Base-by-base conservation (phyloP, 2,113 vertebrate genomes). In the Eublepharis macularius region DNA sequence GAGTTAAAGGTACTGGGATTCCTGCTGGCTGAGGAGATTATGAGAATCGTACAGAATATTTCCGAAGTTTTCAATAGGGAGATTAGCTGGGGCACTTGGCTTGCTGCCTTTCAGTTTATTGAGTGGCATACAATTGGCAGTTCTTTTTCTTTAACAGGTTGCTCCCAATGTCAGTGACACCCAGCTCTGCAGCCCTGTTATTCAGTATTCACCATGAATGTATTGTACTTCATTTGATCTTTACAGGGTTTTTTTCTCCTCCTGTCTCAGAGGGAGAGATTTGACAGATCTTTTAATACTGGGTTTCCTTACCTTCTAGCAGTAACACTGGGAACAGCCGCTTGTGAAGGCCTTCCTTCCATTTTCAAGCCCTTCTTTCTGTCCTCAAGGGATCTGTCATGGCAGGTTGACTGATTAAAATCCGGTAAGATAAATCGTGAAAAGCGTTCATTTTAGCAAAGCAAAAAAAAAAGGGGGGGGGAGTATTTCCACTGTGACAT, bases 51-150 rank as follows among this genome's bases (percentile, higher is more conserved):
- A 78, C 19, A 73, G 49, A 84, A 90, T 54, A 91, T 75, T 91
- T 90, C 9, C 16, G 47, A 87, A 83, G 32, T 66, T 60, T 92
- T 80, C 84, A 73, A 86, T 32, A 84, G 45, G 84, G 63, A 86
- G 73, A 91, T 83, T 75, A 90, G 45, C 36, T 36, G 16, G 78
- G 51, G 26, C 51, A 82, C 21, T 70, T 54, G 0, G 41, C 89
- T 92, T 91, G 81, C 75, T 90, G 85, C 86, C 74, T 74, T 91
- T 78, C 39, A 81, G 90, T 87, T 80, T 69, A 91, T 88, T 88
- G 89, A 84, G 29, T 34, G 79, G 77, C 43, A 86, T 70, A 74
- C 88, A 89, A 92, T 51, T 1, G 85, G 1, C 51, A 79, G 24
- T 88, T 93, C 13, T 11, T 11, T 69, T 90, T 89, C 54, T 82